Evolutionary conservation across 2,797 vertebrate genomes (phyloP).

Genomic region (Melanotaenia boesemani): DNA sequence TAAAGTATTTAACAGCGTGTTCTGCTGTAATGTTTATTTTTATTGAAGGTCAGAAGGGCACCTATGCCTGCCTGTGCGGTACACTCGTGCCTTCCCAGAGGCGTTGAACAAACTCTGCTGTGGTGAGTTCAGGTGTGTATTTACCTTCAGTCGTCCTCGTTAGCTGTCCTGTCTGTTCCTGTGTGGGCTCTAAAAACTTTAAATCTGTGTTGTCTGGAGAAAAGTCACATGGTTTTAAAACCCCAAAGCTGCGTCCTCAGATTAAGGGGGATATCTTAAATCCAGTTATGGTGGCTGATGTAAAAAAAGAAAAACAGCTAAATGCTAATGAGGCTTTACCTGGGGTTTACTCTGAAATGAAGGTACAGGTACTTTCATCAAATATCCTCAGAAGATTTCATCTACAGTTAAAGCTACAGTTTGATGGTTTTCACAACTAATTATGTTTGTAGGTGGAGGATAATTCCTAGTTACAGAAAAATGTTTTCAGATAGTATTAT

Average conservation of each 20-base stretch:
- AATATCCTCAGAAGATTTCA: too few relatives aligned
- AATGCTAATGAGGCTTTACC: too few relatives aligned
- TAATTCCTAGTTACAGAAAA: too few relatives aligned
- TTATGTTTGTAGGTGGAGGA: too few relatives aligned
- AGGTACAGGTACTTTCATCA: too few relatives aligned
- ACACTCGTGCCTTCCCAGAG: slow-evolving; percentile 92
- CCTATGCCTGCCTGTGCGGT: slow-evolving; percentile 93
- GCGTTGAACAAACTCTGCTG: slow-evolving; percentile 90
- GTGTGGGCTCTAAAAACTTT: neutral
- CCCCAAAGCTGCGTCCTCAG: neutral
- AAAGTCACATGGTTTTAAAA: slow-evolving; percentile 31
- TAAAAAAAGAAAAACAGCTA: neutral
- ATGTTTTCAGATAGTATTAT: too few relatives aligned
- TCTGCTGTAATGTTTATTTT: slow-evolving; percentile 26
- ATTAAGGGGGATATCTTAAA: slow-evolving; percentile 1
- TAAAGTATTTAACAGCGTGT: neutral
- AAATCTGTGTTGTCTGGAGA: slow-evolving; percentile 27
- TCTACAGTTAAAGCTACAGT: too few relatives aligned
- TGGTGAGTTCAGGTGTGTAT: slow-evolving; percentile 97
- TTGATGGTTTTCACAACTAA: too few relatives aligned
- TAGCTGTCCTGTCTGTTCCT: neutral
- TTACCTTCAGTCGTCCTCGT: neutral
- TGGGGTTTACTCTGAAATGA: too few relatives aligned
- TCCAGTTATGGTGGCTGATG: slow-evolving; percentile 10
- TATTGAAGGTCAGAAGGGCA: slow-evolving; percentile 94